Evolutionary conservation across 1,140 invertebrate species (phyloP).

Genomic region (Venturia canescens): DNA sequence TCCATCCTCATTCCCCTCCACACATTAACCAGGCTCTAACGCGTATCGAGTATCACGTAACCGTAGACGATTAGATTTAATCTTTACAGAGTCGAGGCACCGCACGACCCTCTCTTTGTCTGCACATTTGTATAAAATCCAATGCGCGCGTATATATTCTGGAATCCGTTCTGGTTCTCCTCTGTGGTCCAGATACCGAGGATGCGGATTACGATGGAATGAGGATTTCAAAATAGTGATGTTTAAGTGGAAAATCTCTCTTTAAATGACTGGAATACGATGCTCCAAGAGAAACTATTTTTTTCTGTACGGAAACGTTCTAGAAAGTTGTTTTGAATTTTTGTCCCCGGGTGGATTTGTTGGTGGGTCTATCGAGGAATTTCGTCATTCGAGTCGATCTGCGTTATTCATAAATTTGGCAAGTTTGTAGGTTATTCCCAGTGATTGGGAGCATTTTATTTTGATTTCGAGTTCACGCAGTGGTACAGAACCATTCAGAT

Average conservation of each 20-base stretch:
- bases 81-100: constrained; percentile 44
- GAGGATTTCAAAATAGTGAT: too few relatives aligned
- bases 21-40: constrained; percentile 56
- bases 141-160: neutral
- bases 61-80: constrained; percentile 64
- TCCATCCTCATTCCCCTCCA: neutral
- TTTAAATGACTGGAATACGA: too few relatives aligned
- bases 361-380: neutral
- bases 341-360: too few relatives aligned
- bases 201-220: too few relatives aligned
- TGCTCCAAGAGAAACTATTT: too few relatives aligned
- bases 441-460: too few relatives aligned
- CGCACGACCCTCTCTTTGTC: neutral
- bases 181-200: constrained; percentile 8
- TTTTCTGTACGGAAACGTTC: too few relatives aligned
- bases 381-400: neutral
- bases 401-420: neutral
- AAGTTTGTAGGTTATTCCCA: too few relatives aligned
- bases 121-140: neutral
- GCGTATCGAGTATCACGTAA: constrained; percentile 67
- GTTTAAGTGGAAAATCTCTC: too few relatives aligned
- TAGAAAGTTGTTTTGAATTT: too few relatives aligned
- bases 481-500: neutral
- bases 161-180: neutral
- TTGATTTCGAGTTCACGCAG: too few relatives aligned